phyloP scores from a whole-genome alignment of 2,888 invertebrate genomes.

The Dicycla oo region DNA sequence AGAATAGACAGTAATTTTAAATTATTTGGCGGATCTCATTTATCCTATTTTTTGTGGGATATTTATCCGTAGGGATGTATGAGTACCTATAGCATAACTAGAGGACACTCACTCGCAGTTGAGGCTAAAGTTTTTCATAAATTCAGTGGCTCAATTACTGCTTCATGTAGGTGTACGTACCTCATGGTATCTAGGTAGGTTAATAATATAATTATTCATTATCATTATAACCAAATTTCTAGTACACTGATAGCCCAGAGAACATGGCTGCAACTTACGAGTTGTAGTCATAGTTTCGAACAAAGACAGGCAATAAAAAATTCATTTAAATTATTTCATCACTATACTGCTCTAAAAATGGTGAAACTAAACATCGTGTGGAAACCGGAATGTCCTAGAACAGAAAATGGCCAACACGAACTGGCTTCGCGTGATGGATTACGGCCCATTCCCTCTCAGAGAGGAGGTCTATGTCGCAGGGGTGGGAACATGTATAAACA shows the following conservation, averaged over 20 bases:
- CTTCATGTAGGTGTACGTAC: too few species aligned
- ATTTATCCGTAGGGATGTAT: neutral
- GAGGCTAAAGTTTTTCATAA: neutral
- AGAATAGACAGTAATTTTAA: neutral
- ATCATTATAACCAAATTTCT: neutral
- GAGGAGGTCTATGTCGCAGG: neutral
- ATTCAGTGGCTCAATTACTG: neutral
- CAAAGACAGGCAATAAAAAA: neutral
- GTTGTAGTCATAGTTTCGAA: neutral
- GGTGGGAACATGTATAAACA: too few species aligned
- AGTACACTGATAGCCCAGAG: neutral
- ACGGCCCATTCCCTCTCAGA: neutral
- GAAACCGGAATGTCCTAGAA: too few species aligned
- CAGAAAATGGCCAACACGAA: too few species aligned
- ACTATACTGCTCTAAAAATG: neutral
- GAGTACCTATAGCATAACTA: neutral
- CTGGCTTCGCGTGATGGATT: neutral
- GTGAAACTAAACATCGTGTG: neutral
- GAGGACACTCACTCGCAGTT: neutral
- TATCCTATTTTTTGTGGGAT: neutral
- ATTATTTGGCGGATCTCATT: neutral
- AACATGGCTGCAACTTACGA: neutral
- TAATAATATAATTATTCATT: neutral
- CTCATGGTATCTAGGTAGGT: too few species aligned
- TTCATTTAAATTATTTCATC: too few species aligned